Percentiles rank a stretch among this genome's conserved stretches.
These are phyloP conservation scores for Pyrgus malvae DNA, from an alignment of 2,888 invertebrate species.

Conservation along the genomic window DNA sequence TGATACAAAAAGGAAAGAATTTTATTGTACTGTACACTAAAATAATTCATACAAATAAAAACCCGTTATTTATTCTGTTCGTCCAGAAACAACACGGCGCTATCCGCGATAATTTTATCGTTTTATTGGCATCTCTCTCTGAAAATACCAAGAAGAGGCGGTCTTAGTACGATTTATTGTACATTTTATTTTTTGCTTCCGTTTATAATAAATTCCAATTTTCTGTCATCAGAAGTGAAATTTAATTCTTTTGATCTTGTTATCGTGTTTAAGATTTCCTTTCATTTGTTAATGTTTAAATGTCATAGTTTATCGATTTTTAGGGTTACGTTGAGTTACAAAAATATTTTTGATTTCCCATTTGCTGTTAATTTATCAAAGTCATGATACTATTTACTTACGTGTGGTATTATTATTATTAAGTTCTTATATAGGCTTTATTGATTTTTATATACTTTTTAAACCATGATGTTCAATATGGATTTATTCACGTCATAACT, in stretches of 20 bases:
- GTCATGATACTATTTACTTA: no score
- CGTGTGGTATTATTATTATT: no score
- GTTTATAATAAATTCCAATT: conserved; percentile 54
- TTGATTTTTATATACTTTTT: no score
- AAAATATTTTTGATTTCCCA: no score
- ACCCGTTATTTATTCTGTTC: conserved; percentile 56
- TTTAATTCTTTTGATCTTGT: conserved; percentile 39
- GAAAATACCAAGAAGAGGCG: conserved; percentile 65
- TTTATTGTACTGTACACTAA: conserved; percentile 72
- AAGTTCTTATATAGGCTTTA: no score
- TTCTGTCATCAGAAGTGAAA: conserved; percentile 35
- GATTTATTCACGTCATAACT: no score
- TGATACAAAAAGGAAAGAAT: conserved; percentile 54
- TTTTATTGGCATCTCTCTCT: conserved; percentile 65
- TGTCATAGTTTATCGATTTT: not conserved
- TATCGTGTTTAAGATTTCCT: conserved; percentile 35
- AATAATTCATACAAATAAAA: conserved; percentile 66
- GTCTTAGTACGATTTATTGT: conserved; percentile 62
- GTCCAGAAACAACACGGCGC: conserved; percentile 55
- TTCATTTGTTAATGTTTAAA: conserved; percentile 30
- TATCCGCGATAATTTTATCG: conserved; percentile 71
- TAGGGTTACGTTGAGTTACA: not conserved
- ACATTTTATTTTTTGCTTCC: conserved; percentile 71
- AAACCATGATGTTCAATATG: no score
- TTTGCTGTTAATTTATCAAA: no score